Evolutionary conservation across 1,140 invertebrate species (phyloP).

Genomic region (Trachelipus rathkii): DNA sequence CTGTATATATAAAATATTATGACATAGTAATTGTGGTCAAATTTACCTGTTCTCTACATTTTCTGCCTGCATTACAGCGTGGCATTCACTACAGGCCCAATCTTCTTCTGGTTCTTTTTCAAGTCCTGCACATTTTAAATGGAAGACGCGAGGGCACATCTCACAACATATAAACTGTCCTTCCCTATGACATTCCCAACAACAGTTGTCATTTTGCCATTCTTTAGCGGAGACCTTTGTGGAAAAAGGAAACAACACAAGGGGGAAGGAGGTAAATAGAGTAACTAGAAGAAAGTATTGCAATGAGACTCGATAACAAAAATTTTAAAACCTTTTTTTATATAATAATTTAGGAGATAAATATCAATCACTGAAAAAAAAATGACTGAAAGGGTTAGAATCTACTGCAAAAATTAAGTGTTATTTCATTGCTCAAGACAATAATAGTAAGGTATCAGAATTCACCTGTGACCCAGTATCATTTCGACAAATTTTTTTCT

Average conservation of each 20-base stretch:
- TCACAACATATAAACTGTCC: slow-evolving; percentile 65
- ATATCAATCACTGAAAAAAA: no score
- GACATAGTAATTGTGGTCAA: background rate
- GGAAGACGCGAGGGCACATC: slow-evolving; percentile 79
- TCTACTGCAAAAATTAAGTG: no score
- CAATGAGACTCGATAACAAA: no score
- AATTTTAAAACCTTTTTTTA: no score
- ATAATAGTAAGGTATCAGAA: background rate
- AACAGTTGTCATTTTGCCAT: slow-evolving; percentile 65
- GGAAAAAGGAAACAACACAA: background rate
- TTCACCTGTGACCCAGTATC: background rate
- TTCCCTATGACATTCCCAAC: slow-evolving; percentile 80
- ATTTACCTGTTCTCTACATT: slow-evolving; percentile 60
- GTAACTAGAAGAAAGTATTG: no score
- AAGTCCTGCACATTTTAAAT: slow-evolving; percentile 67
- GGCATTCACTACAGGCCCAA: slow-evolving; percentile 86
- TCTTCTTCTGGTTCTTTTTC: slow-evolving; percentile 56
- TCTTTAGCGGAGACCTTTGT: background rate
- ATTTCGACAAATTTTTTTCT: background rate
- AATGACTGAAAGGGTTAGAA: no score
- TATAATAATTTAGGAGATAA: no score
- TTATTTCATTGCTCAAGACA: no score
- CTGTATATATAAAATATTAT: no score
- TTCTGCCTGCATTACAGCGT: slow-evolving; percentile 70
- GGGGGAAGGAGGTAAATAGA: no score